phyloP scores from a whole-genome alignment of 2,888 invertebrate genomes.

The Chrysina gloriosa region DNA sequence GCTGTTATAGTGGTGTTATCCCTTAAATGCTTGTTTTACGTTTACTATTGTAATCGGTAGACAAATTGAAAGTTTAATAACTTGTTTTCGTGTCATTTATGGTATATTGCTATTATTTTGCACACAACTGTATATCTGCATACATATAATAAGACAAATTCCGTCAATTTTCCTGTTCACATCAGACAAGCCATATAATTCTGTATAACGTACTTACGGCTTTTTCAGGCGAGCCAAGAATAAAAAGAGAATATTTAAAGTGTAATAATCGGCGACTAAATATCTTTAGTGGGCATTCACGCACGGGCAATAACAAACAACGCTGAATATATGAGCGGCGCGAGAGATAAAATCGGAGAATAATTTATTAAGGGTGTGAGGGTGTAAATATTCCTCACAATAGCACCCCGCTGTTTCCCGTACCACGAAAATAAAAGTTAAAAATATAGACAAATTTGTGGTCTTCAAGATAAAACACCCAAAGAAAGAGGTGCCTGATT shows the following conservation, averaged over 20 bases:
- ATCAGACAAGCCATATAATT: background rate
- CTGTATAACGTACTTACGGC: background rate
- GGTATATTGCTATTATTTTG: too few species aligned
- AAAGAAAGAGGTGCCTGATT: conserved; percentile 56
- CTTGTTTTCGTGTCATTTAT: too few species aligned
- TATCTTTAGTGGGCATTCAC: conserved; percentile 28
- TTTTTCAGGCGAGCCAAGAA: conserved; percentile 13
- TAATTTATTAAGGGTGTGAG: conserved; percentile 62
- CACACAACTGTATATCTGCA: too few species aligned
- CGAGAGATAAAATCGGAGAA: conserved; percentile 56
- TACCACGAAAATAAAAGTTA: conserved; percentile 60
- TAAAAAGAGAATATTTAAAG: conserved; percentile 35
- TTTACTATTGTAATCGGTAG: too few species aligned
- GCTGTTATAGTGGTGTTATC: too few species aligned
- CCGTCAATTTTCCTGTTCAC: too few species aligned
- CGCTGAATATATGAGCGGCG: conserved; percentile 32
- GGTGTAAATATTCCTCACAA: conserved; percentile 64
- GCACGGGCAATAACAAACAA: conserved; percentile 32
- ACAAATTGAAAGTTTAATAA: too few species aligned
- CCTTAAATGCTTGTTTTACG: too few species aligned
- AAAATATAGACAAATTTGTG: conserved; percentile 63
- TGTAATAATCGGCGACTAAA: conserved; percentile 32
- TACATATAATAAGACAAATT: too few species aligned
- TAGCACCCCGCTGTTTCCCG: conserved; percentile 59
- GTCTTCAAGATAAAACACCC: conserved; percentile 50